phyloP scores from a whole-genome alignment of 2,113 vertebrate species.

The Circaetus gallicus region DNA sequence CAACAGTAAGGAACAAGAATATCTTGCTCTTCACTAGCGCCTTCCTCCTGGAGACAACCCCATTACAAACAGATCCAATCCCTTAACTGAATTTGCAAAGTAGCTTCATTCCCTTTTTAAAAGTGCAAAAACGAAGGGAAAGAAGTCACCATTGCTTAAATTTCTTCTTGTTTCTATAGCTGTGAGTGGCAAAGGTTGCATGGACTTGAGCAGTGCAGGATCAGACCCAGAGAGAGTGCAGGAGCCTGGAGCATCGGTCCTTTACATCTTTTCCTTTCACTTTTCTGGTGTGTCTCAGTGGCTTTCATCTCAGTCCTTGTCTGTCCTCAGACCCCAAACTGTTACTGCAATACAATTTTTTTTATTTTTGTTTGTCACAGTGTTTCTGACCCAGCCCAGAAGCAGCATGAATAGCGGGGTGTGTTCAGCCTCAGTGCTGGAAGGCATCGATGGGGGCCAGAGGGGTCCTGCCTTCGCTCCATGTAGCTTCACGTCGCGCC shows the following conservation, averaged over 20 bases:
- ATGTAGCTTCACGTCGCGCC: background rate
- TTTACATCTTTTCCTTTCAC: background rate
- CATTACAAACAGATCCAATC: background rate
- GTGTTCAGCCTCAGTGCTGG: background rate
- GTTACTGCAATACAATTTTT: background rate
- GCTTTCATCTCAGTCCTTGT: background rate
- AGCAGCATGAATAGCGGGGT: background rate
- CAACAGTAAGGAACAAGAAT: background rate
- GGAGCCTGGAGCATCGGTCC: rapidly evolving
- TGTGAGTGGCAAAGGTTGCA: background rate
- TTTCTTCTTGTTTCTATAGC: background rate
- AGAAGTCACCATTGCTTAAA: background rate
- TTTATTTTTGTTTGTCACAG: background rate
- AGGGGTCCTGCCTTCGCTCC: background rate
- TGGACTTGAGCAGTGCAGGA: background rate
- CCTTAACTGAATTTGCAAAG: background rate
- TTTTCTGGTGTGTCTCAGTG: background rate
- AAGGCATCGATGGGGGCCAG: rapidly evolving
- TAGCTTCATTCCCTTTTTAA: background rate
- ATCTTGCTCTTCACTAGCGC: background rate
- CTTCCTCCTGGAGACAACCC: background rate
- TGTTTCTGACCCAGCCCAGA: background rate
- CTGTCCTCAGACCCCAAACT: background rate
- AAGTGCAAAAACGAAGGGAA: background rate
- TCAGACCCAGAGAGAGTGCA: background rate